phyloP scores from a whole-genome alignment of 2,888 invertebrate genomes.

The Erebia aethiops region DNA sequence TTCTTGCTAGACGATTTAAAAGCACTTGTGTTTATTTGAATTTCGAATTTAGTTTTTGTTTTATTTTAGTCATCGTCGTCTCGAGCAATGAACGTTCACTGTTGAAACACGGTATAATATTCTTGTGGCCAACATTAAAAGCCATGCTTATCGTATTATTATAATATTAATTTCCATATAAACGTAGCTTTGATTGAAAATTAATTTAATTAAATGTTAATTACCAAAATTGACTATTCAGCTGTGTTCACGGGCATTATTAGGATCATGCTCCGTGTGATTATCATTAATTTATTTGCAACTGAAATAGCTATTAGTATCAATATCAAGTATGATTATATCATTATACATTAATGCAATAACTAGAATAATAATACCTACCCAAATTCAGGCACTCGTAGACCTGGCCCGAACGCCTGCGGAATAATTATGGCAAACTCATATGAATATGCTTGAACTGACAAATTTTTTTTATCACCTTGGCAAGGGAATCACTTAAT shows the following conservation, averaged over 20 bases:
- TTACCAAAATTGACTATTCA: neutral
- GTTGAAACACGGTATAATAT: too few species aligned
- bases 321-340: neutral
- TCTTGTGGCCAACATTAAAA: too few species aligned
- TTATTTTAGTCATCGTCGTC: too few species aligned
- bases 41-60: too few species aligned
- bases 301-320: neutral
- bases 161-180: too few species aligned
- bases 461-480: neutral
- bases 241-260: neutral
- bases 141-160: too few species aligned
- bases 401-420: neutral
- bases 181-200: neutral
- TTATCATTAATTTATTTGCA: neutral
- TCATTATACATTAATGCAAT: neutral
- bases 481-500: neutral
- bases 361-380: neutral
- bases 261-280: neutral
- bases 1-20: too few species aligned
- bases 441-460: constrained; percentile 4
- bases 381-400: neutral
- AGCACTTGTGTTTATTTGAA: too few species aligned
- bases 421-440: constrained; percentile 17
- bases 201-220: neutral
- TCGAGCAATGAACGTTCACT: too few species aligned